A percentile compares a stretch with the other conserved stretches of the same genome.
phyloP scores from a whole-genome alignment of 1,140 invertebrate species.

The Acromyrmex echinatior region DNA sequence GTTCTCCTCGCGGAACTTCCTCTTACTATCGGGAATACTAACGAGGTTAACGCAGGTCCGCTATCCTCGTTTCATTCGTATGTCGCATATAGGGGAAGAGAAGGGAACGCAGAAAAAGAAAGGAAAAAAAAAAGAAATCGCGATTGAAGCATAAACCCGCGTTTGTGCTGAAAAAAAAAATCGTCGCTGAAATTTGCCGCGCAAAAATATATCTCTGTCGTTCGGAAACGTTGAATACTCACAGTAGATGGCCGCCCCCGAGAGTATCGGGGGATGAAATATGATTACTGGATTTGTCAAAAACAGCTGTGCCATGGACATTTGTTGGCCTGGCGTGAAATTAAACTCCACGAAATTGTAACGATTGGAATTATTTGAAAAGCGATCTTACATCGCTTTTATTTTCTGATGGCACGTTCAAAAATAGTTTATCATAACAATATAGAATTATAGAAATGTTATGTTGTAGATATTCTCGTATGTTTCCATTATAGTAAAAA shows the following conservation, averaged over 20 bases:
- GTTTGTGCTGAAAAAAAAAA: conserved; percentile 53
- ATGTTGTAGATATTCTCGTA: neutral
- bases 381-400: conserved; percentile 37
- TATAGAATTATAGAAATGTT: too few species aligned
- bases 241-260: conserved; percentile 57
- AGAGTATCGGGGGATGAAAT: conserved; percentile 72
- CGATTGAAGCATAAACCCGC: conserved; percentile 3
- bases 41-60: conserved; percentile 45
- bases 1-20: conserved; percentile 45
- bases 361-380: conserved; percentile 46
- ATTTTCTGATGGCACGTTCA: conserved; percentile 2
- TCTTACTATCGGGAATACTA: conserved; percentile 68
- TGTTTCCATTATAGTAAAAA: neutral
- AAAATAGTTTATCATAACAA: conserved; percentile 12
- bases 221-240: conserved; percentile 55
- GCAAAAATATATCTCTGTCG: conserved; percentile 41
- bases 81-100: neutral
- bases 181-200: conserved; percentile 50
- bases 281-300: conserved; percentile 76
- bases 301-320: conserved; percentile 74
- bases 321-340: conserved; percentile 71
- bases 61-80: conserved; percentile 18
- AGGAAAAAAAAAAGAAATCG: neutral
- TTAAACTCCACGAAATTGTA: conserved; percentile 73
- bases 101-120: neutral